Percentiles rank a stretch among this genome's conserved stretches.
phyloP scores from a whole-genome alignment of 2,113 vertebrate species.

The Phaethornis superciliosus region DNA sequence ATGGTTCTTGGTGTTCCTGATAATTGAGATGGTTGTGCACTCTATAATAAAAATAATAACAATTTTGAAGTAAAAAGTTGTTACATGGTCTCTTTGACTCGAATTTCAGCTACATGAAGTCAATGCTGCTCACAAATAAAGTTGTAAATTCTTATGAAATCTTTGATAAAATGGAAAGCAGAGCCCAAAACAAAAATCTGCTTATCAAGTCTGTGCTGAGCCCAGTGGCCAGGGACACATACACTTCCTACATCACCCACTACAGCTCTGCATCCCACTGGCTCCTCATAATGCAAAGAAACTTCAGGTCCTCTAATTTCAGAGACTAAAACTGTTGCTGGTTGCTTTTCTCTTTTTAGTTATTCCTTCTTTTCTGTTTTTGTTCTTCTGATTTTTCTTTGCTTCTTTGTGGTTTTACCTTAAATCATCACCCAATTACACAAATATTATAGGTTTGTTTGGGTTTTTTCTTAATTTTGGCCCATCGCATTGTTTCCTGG shows the following conservation, averaged over 20 bases:
- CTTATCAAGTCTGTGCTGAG: background rate
- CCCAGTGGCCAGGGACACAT: background rate
- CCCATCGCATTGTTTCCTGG: background rate
- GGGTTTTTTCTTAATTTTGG: background rate
- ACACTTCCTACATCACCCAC: background rate
- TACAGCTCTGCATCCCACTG: background rate
- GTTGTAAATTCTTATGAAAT: background rate
- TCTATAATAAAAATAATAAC: conserved; percentile 6
- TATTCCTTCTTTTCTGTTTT: background rate
- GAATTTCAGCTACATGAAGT: background rate
- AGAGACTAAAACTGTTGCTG: background rate
- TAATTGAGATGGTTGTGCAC: background rate
- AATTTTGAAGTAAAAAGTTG: conserved; percentile 33
- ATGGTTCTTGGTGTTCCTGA: background rate
- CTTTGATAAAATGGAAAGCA: background rate
- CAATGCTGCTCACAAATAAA: background rate
- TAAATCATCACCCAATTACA: background rate
- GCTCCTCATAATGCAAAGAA: background rate
- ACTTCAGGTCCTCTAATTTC: background rate
- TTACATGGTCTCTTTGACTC: conserved; percentile 1
- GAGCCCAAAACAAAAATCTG: background rate
- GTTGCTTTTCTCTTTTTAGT: background rate
- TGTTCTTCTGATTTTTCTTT: background rate
- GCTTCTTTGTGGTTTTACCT: background rate
- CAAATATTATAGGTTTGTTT: background rate